Conservation (phyloP, 2,113 vertebrate genomes). For the Thalassoma bifasciatum region DNA sequence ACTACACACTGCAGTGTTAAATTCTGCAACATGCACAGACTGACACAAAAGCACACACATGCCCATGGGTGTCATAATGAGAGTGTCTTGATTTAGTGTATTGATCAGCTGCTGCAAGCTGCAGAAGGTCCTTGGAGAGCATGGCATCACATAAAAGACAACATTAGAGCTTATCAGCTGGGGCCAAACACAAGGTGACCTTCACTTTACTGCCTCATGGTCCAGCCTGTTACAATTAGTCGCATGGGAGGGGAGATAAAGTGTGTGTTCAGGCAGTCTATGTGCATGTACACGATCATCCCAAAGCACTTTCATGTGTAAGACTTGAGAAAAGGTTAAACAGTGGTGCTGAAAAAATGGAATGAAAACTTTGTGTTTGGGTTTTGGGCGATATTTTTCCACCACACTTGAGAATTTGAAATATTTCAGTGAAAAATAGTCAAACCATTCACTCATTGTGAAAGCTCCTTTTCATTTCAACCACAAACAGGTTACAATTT, state of each 20-base stretch:
- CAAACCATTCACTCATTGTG: too few species aligned
- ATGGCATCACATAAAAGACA: slow-evolving; percentile 76
- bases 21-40: slow-evolving; percentile 1
- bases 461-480: too few species aligned
- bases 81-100: slow-evolving; percentile 72
- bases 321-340: not conserved
- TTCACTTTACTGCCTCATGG: slow-evolving; percentile 69
- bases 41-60: slow-evolving; percentile 24
- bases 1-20: slow-evolving; percentile 11
- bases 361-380: not conserved
- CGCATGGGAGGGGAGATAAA: slow-evolving; percentile 57
- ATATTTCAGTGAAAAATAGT: too few species aligned
- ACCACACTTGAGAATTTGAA: not conserved
- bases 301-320: not conserved
- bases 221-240: slow-evolving; percentile 61
- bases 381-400: not conserved
- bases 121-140: slow-evolving; percentile 66
- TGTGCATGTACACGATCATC: not conserved
- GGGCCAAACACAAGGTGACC: slow-evolving; percentile 78
- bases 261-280: slow-evolving; percentile 26
- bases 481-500: too few species aligned
- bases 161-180: slow-evolving; percentile 76
- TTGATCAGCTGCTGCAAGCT: slow-evolving; percentile 72
- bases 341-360: not conserved
- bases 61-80: slow-evolving; percentile 58